These are phyloP conservation scores for Myotis planiceps DNA, from an alignment of 2,797 vertebrate species.

Conservation along the genomic window DNA sequence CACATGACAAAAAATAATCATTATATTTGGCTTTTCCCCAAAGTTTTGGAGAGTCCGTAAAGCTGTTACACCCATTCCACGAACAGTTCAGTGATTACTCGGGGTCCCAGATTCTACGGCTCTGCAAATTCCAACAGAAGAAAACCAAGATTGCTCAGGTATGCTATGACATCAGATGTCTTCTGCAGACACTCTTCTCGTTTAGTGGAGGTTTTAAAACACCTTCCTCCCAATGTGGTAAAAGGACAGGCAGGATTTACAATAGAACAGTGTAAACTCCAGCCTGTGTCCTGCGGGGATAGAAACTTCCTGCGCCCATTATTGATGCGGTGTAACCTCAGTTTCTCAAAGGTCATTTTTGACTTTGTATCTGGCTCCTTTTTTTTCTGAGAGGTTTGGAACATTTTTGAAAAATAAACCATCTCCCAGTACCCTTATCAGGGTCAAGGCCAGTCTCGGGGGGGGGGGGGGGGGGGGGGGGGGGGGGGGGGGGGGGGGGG, in stretches of 20 bases:
- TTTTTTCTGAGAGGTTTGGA: neutral
- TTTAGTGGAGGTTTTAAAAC: neutral
- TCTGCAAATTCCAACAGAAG: conserved; percentile 98
- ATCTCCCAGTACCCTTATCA: neutral
- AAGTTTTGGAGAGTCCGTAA: conserved; percentile 97
- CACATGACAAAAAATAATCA: neutral
- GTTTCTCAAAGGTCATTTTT: conserved; percentile 37
- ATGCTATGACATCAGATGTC: conserved; percentile 11
- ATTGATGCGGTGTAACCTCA: neutral
- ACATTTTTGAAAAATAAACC: conserved; percentile 29
- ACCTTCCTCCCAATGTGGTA: fast-evolving
- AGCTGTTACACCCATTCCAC: conserved; percentile 96
- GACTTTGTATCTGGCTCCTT: neutral
- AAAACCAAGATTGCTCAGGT: conserved; percentile 98
- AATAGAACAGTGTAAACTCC: neutral
- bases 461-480: too few relatives aligned
- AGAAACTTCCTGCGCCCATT: neutral
- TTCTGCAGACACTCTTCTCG: neutral
- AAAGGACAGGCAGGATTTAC: neutral
- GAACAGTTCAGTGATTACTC: conserved; percentile 96
- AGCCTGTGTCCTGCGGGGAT: neutral
- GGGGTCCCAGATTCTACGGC: conserved; percentile 93
- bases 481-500: too few relatives aligned
- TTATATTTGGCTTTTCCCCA: conserved; percentile 45
- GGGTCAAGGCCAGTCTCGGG: neutral